These are phyloP conservation scores for Ornithorhynchus anatinus DNA, from an alignment of 2,113 vertebrate genomes.

Conservation along the genomic window DNA sequence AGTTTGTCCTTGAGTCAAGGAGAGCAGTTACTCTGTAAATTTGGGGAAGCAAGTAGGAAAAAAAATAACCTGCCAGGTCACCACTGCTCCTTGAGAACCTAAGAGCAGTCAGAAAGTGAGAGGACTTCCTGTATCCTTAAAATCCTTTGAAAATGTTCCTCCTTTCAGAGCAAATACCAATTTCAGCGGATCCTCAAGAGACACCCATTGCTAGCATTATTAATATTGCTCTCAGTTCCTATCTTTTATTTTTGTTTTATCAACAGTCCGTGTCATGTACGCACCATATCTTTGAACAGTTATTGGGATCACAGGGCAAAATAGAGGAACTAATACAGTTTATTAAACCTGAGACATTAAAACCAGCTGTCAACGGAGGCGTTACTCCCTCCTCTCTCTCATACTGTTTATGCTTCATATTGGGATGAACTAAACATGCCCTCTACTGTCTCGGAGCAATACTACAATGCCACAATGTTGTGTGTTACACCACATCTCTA, in stretches of 20 bases:
- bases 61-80: not conserved
- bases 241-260: not conserved
- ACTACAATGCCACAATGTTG: not conserved
- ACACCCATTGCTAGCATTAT: slow-evolving; percentile 32
- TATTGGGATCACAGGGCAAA: not conserved
- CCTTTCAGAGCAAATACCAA: slow-evolving; percentile 44
- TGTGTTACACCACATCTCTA: slow-evolving; percentile 1
- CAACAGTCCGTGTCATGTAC: slow-evolving; percentile 16
- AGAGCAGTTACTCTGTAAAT: not conserved
- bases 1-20: too few species aligned
- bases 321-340: not conserved
- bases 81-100: not conserved
- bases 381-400: not conserved
- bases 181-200: slow-evolving; percentile 43
- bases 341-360: slow-evolving; percentile 14
- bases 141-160: slow-evolving; percentile 19
- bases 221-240: slow-evolving; percentile 19
- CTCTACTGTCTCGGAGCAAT: slow-evolving; percentile 42
- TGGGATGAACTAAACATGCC: slow-evolving; percentile 25
- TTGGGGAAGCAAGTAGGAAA: not conserved
- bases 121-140: not conserved
- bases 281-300: not conserved
- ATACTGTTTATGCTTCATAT: slow-evolving; percentile 12
- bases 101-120: not conserved
- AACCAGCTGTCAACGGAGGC: not conserved